Conservation (phyloP, 2,888 invertebrate species). For the Spisula subtruncata region DNA sequence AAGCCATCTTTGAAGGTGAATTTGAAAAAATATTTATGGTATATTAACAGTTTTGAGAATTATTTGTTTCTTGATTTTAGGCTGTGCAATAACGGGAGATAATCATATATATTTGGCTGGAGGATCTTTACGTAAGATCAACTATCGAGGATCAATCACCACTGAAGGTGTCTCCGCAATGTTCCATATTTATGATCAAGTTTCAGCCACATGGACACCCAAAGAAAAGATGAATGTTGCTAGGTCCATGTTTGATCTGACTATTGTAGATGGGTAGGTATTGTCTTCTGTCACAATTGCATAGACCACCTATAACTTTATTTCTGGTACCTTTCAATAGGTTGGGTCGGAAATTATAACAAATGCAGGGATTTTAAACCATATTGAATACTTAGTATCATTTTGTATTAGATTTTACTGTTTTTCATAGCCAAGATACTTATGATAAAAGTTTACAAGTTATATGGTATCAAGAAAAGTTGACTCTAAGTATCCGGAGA, state of each 20-base stretch:
- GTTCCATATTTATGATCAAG: constrained; percentile 85
- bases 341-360: not conserved
- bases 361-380: not conserved
- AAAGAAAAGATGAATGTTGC: constrained; percentile 89
- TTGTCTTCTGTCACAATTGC: too few species aligned
- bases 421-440: not conserved
- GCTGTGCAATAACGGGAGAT: constrained; percentile 85
- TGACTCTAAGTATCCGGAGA: too few species aligned
- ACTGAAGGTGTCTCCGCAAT: constrained; percentile 85
- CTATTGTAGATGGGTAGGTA: constrained; percentile 88
- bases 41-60: not conserved
- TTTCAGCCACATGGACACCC: constrained; percentile 88
- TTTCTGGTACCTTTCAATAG: too few species aligned
- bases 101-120: constrained; percentile 86
- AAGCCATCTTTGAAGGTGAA: too few species aligned
- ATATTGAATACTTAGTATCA: too few species aligned
- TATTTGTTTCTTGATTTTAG: constrained; percentile 65
- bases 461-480: too few species aligned
- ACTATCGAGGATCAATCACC: constrained; percentile 86
- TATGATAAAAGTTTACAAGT: too few species aligned
- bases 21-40: too few species aligned
- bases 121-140: constrained; percentile 86
- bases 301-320: too few species aligned
- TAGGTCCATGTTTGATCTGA: constrained; percentile 89
- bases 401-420: too few species aligned